Evolutionary conservation across 1,140 invertebrate species (phyloP), one percentile per base, ranked within the genome.

Genomic region (Rhagoletis zephyria): DNA sequence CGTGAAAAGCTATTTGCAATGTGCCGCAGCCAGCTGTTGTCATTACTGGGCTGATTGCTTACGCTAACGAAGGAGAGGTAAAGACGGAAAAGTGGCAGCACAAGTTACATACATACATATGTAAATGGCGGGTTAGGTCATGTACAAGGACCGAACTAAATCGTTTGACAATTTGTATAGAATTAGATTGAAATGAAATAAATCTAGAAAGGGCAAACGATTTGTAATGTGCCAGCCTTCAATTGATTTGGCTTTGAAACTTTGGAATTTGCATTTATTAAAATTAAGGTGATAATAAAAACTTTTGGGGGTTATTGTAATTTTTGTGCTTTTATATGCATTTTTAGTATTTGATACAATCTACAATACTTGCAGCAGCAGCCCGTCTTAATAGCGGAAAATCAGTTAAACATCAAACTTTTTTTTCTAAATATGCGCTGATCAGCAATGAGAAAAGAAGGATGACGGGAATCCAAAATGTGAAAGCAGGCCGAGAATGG

Each of bases 11-110:
- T 59, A 81, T 81, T 81, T 81, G 19, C 74, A 51, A 81, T 56
- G n/a, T 81, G 74, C 74, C 74, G 74, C 74, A 81, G n/a, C 45
- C 74, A 81, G 74, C 74, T 81, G 74, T 81, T 81, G 74, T 81
- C 74, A 81, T 81, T 81, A 81, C 10, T 81, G 16, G 74, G 56
- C 74, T 81, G 74, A 51, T 81, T 81, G 74, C 74, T 81, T 81
- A 56, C 5, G 45, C 42, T 74, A 74, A 81, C 48, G 74, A 81
- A 81, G 9, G 2, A 19, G 67, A 14, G 12, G 40, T 2, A 70
- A 4, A 70, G 67, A 14, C 12, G 40, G 30, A 70, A 4, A 70
- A 6, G 3, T 16, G 12, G 67, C 14, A 48, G 67, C n/a, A 16
- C 40, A 42, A 14, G 51, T 51, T 51, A 16, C 7, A 51, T 4